Conservation (phyloP, 2,888 invertebrate species). For the Augiades crinisus region DNA sequence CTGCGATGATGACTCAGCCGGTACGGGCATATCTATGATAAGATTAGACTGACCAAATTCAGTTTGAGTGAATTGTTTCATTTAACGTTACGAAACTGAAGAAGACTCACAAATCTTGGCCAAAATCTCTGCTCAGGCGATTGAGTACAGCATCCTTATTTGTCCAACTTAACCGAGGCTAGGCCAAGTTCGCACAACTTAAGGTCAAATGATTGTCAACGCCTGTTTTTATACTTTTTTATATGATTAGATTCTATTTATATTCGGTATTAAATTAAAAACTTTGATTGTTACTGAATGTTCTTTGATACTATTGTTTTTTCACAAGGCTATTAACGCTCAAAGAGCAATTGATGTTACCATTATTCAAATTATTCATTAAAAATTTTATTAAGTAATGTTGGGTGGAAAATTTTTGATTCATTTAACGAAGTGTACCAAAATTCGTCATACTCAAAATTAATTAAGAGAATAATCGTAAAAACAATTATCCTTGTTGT, state of each 20-base stretch:
- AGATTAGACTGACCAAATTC: too few species aligned
- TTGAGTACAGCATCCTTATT: constrained; percentile 21
- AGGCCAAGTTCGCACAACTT: constrained; percentile 57
- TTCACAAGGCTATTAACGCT: constrained; percentile 14
- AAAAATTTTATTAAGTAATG: too few species aligned
- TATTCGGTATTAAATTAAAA: constrained; percentile 27
- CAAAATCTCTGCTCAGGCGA: constrained; percentile 2
- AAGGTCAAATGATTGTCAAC: constrained; percentile 56
- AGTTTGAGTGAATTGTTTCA: too few species aligned
- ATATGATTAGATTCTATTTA: constrained; percentile 27
- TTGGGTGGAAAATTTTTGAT: too few species aligned
- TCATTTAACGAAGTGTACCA: too few species aligned
- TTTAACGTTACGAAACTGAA: background rate
- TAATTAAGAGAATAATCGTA: too few species aligned
- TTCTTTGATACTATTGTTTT: constrained; percentile 20
- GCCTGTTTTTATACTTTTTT: constrained; percentile 34
- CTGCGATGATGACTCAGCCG: too few species aligned
- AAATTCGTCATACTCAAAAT: too few species aligned
- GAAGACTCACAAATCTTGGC: background rate
- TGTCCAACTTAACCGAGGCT: constrained; percentile 44
- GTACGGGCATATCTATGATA: too few species aligned
- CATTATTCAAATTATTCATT: too few species aligned
- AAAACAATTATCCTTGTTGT: too few species aligned
- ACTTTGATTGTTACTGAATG: constrained; percentile 8
- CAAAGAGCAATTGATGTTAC: background rate